These are phyloP conservation scores for Diabrotica undecimpunctata DNA, from an alignment of 1,140 invertebrate genomes.

Conservation along the genomic window DNA sequence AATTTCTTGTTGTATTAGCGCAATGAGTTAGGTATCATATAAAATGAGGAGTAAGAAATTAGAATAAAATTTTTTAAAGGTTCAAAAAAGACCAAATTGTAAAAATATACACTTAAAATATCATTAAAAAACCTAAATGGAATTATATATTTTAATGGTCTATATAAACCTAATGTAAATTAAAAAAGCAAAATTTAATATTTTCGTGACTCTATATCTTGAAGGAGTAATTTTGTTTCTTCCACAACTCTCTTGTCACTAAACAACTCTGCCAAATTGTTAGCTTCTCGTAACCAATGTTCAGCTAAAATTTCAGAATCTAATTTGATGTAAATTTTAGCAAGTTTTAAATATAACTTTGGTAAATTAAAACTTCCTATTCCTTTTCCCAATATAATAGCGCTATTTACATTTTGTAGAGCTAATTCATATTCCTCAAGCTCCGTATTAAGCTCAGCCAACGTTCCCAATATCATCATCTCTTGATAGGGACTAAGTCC, in stretches of 20 bases:
- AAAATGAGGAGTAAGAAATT: too few relatives aligned
- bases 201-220: not conserved
- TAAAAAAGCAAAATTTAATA: too few relatives aligned
- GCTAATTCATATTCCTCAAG: constrained; percentile 40
- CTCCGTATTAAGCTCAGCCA: constrained; percentile 42
- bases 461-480: constrained; percentile 43
- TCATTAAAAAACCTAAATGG: too few relatives aligned
- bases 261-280: constrained; percentile 39
- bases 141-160: too few relatives aligned
- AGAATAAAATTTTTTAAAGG: too few relatives aligned
- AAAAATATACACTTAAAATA: too few relatives aligned
- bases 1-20: too few relatives aligned
- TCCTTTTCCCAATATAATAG: constrained; percentile 41
- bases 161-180: too few relatives aligned
- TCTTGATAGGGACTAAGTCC: constrained; percentile 42
- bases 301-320: constrained; percentile 33
- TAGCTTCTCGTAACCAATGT: constrained; percentile 34
- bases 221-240: constrained; percentile 29
- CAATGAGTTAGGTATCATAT: too few relatives aligned
- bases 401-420: constrained; percentile 40
- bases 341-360: constrained; percentile 42
- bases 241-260: constrained; percentile 30
- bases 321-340: constrained; percentile 41
- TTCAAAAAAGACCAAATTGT: too few relatives aligned
- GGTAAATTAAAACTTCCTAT: constrained; percentile 44